Evolutionary conservation across 2,888 invertebrate species (phyloP).

Genomic region (Dicycla oo): DNA sequence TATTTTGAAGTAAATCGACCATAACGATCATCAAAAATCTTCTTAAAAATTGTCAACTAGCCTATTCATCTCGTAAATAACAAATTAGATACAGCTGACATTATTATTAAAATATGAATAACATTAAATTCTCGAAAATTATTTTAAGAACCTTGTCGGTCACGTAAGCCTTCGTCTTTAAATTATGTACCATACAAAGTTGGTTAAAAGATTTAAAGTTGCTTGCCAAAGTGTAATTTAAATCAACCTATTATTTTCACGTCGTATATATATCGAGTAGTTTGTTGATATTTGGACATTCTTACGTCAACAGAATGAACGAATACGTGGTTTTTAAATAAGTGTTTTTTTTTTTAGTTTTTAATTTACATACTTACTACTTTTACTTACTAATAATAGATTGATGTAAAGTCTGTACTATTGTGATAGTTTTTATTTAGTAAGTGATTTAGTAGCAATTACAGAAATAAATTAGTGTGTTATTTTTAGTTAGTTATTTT

Average conservation of each 20-base stretch:
- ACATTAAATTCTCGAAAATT: background rate
- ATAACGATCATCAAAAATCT: background rate
- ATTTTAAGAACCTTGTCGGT: conserved; percentile 1
- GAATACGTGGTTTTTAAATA: background rate
- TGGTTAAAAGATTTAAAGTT: background rate
- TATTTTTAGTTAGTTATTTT: too few species aligned
- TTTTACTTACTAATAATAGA: background rate
- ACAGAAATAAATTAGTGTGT: too few species aligned
- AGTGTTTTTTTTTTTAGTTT: background rate
- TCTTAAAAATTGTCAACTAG: background rate
- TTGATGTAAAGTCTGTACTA: background rate
- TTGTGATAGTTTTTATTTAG: background rate
- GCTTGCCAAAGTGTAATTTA: background rate
- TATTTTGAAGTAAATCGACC: background rate
- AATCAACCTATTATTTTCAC: background rate
- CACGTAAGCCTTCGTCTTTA: background rate
- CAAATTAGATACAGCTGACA: conserved; percentile 1
- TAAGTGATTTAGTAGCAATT: background rate
- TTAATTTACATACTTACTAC: background rate
- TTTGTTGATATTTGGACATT: conserved; percentile 6
- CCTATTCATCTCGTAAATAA: background rate
- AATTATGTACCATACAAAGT: background rate
- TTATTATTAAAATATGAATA: too few species aligned
- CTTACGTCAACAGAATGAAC: background rate
- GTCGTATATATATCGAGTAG: background rate